These are phyloP conservation scores for Epicauta chinensis DNA, from an alignment of 1,140 invertebrate species.

Conservation along the genomic window DNA sequence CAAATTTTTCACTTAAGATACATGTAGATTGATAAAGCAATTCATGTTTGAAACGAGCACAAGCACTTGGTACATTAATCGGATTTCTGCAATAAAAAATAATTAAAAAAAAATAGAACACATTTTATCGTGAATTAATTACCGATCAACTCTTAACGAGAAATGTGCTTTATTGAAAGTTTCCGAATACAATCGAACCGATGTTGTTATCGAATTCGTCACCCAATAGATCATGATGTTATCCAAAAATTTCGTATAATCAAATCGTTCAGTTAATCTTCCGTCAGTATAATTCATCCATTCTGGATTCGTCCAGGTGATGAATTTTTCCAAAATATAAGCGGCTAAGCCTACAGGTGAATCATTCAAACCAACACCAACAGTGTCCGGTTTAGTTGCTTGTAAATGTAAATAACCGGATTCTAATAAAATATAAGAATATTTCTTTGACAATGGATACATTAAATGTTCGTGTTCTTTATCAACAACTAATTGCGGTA, in stretches of 20 bases:
- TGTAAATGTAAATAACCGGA: slow-evolving; percentile 82
- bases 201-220: slow-evolving; percentile 68
- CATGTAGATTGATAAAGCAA: not conserved
- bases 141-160: slow-evolving; percentile 47
- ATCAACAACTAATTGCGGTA: slow-evolving; percentile 53
- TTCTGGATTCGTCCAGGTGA: slow-evolving; percentile 62
- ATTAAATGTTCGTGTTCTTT: slow-evolving; percentile 50
- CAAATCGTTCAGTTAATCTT: slow-evolving; percentile 58
- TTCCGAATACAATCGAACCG: slow-evolving; percentile 71
- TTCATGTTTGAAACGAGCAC: slow-evolving; percentile 1
- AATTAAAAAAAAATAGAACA: slow-evolving; percentile 46
- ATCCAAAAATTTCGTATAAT: slow-evolving; percentile 72
- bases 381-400: slow-evolving; percentile 85
- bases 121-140: slow-evolving; percentile 50
- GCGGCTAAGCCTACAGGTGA: slow-evolving; percentile 71
- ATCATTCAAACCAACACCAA: slow-evolving; percentile 63
- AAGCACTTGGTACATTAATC: not conserved
- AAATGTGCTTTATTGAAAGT: slow-evolving; percentile 43
- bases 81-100: not conserved
- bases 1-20: slow-evolving; percentile 2
- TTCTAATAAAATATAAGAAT: slow-evolving; percentile 55
- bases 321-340: slow-evolving; percentile 88
- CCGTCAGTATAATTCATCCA: slow-evolving; percentile 51
- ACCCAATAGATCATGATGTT: slow-evolving; percentile 89
- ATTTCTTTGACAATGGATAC: slow-evolving; percentile 53